Base-by-base conservation (phyloP, 2,113 vertebrate genomes). In the Pongo abelii region DNA sequence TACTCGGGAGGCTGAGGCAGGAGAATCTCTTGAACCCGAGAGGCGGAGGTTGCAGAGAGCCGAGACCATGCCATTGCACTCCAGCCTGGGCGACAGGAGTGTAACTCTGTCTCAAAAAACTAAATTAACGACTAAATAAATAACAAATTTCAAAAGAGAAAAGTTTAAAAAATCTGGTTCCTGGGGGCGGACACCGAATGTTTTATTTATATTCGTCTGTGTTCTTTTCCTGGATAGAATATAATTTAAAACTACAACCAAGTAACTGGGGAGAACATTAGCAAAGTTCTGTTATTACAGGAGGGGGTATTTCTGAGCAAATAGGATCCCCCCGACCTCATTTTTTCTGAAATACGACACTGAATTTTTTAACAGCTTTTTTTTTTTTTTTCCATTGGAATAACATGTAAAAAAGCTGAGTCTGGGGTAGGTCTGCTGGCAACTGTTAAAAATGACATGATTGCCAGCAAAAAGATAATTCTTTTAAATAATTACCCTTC, bases 241-340 rank as follows among this genome's bases (percentile, higher is more conserved):
- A 7, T 7, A 12, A 77, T 11, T 46, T 38, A 3, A 50, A 59
- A 50, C 20, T 8, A 23, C 38, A 46, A 30, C 48, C 3, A 5
- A 8, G 1, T 13, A 8, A 59, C 6, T 13, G 12, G 9, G 35
- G 11, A 18, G 9, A 4, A 9, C 4, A 27, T 8, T 27, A 12
- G 30, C 22, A 11, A 2, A 40, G 10, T 3, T 8, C 38, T 38
- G 3, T 16, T 3, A 35, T 25, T 6, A 57, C 18, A 18, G 1
- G 32, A 11, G 13, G 79, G 79, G 2, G 23, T 1, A 3, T 18
- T 79, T 48, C 89, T 10, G 81, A 64, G 32, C 3, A 0, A 64
- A 27, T 2, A 20, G 23, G 12, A 20, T 40, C 18, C 6, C 3
- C 14, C 27, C 5, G 2, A 8, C 35, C 16, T n/a, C 32, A 8